phyloP scores from a whole-genome alignment of 2,797 vertebrate species.

The Macropodus opercularis region DNA sequence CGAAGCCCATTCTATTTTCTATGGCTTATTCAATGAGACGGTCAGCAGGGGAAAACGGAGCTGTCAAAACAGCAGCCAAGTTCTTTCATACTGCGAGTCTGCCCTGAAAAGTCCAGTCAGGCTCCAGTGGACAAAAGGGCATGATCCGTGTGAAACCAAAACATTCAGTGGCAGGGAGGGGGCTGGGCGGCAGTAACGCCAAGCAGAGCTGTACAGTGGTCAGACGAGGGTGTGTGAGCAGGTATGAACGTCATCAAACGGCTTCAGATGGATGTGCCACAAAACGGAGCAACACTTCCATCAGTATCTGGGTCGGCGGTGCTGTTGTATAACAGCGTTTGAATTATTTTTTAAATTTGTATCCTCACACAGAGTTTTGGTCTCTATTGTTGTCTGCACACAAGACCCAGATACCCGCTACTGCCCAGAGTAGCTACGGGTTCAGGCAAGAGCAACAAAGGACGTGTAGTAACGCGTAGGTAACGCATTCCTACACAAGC shows the following conservation, averaged over 20 bases:
- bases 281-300: not conserved
- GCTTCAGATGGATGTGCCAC: not conserved
- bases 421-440: no score
- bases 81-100: constrained; percentile 44
- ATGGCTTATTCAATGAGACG: not conserved
- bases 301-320: not conserved
- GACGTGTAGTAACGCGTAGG: constrained; percentile 1
- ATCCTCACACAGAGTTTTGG: not conserved
- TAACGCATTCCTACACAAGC: not conserved
- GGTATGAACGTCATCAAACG: constrained; percentile 3
- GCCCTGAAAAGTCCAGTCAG: constrained; percentile 65
- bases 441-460: constrained; percentile 46
- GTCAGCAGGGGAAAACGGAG: not conserved
- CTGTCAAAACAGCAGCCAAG: constrained; percentile 54
- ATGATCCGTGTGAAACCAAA: constrained; percentile 66
- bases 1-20: not conserved
- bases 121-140: constrained; percentile 70
- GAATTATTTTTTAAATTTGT: not conserved
- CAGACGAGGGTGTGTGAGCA: constrained; percentile 32
- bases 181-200: constrained; percentile 59
- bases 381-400: constrained; percentile 41
- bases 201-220: constrained; percentile 44
- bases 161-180: constrained; percentile 54
- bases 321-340: not conserved
- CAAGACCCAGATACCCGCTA: not conserved